Conservation (phyloP, 2,797 vertebrate genomes). For the Neosilurus mollespiculum region DNA sequence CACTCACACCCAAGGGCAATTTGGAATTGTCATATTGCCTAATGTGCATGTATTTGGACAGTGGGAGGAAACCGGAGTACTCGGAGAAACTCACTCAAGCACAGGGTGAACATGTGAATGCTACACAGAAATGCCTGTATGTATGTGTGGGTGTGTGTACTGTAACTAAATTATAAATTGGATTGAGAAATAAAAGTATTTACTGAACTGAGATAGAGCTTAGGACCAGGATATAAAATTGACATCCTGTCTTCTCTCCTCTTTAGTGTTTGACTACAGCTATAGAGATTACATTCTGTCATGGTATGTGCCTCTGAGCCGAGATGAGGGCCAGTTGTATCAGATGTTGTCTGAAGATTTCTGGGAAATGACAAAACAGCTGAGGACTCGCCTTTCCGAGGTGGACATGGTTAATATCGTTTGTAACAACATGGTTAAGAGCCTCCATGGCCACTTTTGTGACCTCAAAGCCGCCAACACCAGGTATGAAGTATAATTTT, state of each 20-base stretch:
- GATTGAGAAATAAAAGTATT: background rate
- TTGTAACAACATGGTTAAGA: conserved; percentile 87
- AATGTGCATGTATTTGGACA: no score
- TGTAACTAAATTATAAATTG: background rate
- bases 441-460: conserved; percentile 91
- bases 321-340: conserved; percentile 89
- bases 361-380: conserved; percentile 88
- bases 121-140: no score
- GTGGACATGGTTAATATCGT: conserved; percentile 91
- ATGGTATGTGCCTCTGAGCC: conserved; percentile 90
- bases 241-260: no score
- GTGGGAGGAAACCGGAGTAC: no score
- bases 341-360: conserved; percentile 94
- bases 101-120: no score
- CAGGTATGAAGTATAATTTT: conserved; percentile 72
- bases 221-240: no score
- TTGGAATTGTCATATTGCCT: no score
- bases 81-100: no score
- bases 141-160: no score
- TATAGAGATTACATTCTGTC: conserved; percentile 95
- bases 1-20: no score
- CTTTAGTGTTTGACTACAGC: conserved; percentile 92
- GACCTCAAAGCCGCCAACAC: conserved; percentile 91
- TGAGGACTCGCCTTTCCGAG: conserved; percentile 83
- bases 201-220: background rate